phyloP scores from a whole-genome alignment of 2,888 invertebrate genomes.

The Volucella inanis region DNA sequence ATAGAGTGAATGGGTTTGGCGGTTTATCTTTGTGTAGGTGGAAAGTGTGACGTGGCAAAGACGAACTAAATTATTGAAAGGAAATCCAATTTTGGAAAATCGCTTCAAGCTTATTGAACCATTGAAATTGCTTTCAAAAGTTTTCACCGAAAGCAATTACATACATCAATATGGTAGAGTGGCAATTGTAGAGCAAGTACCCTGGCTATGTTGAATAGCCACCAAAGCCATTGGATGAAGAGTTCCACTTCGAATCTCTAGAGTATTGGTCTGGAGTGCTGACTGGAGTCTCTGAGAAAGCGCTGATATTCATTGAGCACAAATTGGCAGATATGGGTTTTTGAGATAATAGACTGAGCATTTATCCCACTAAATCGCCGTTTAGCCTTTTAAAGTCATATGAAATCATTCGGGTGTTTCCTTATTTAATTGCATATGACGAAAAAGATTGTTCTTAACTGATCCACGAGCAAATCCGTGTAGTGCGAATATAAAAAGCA shows the following conservation, averaged over 20 bases:
- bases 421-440: too few relatives aligned
- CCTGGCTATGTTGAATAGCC: slow-evolving; percentile 25
- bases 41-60: slow-evolving; percentile 50
- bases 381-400: too few relatives aligned
- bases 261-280: neutral
- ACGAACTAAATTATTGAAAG: slow-evolving; percentile 67
- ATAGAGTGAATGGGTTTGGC: neutral
- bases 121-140: slow-evolving; percentile 72
- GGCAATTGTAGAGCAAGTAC: neutral
- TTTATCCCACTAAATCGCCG: too few relatives aligned
- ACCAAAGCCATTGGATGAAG: neutral
- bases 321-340: too few relatives aligned
- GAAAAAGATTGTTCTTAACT: too few relatives aligned
- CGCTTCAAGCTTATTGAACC: slow-evolving; percentile 72
- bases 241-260: neutral
- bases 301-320: too few relatives aligned
- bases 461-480: too few relatives aligned
- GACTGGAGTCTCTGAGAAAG: neutral
- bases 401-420: too few relatives aligned
- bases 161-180: slow-evolving; percentile 54
- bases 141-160: slow-evolving; percentile 71
- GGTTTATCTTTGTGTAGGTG: slow-evolving; percentile 6
- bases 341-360: too few relatives aligned
- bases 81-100: slow-evolving; percentile 71
- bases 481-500: too few relatives aligned